Percentiles rank a stretch among this genome's conserved stretches.
Evolutionary conservation across 2,113 vertebrate genomes (phyloP).

Genomic region (Naja naja): DNA sequence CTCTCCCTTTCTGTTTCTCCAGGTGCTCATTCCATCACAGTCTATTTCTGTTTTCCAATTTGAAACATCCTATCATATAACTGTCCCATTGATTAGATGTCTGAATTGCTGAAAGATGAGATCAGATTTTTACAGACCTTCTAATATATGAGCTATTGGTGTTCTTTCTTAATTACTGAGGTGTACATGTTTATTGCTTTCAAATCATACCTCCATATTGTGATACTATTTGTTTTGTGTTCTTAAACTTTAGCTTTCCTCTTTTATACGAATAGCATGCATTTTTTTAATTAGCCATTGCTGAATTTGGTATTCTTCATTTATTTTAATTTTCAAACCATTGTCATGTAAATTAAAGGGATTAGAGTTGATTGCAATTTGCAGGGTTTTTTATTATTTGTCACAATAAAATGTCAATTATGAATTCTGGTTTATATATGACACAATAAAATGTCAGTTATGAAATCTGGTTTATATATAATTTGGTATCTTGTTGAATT

Average conservation of each 20-base stretch:
- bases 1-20: neutral
- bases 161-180: slow-evolving; percentile 21
- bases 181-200: neutral
- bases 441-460: no score
- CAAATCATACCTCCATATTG: slow-evolving; percentile 20
- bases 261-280: slow-evolving; percentile 48
- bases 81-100: neutral
- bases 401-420: slow-evolving; percentile 26
- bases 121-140: neutral
- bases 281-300: slow-evolving; percentile 62
- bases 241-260: slow-evolving; percentile 27
- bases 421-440: slow-evolving; percentile 20
- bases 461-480: no score
- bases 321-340: slow-evolving; percentile 66
- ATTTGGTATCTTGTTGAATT: neutral
- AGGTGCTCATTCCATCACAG: neutral
- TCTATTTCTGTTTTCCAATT: neutral
- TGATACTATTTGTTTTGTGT: neutral
- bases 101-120: neutral
- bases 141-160: slow-evolving; percentile 34
- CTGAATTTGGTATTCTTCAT: slow-evolving; percentile 59
- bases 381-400: slow-evolving; percentile 52
- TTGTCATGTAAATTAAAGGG: slow-evolving; percentile 62
- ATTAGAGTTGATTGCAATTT: slow-evolving; percentile 53
- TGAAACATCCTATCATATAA: neutral